Conservation (phyloP, 2,113 vertebrate species). For the Carlito syrichta region DNA sequence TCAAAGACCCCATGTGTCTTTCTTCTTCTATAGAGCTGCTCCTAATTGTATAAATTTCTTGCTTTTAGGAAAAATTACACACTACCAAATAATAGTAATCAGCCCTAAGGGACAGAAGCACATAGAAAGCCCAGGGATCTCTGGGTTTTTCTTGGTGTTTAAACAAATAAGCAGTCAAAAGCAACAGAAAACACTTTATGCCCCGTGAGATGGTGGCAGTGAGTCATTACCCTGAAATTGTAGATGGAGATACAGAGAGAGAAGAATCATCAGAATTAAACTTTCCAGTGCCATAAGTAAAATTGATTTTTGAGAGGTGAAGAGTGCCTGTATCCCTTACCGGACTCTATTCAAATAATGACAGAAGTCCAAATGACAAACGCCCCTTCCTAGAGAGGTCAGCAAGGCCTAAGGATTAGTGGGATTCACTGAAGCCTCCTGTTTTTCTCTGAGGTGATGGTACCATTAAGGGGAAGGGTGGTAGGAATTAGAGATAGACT, state of each 20-base stretch:
- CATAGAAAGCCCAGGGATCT: background rate
- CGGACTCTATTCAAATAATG: background rate
- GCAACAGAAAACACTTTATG: background rate
- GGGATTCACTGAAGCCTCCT: background rate
- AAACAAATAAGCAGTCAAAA: background rate
- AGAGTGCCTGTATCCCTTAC: accelerated
- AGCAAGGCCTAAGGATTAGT: background rate
- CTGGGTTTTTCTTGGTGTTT: background rate
- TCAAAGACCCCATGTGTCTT: background rate
- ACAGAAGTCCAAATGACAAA: background rate
- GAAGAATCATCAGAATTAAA: background rate
- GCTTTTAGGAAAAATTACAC: background rate
- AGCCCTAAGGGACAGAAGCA: background rate
- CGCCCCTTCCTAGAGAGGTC: background rate
- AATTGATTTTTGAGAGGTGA: background rate
- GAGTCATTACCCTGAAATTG: background rate
- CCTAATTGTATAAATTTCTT: background rate
- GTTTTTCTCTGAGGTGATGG: background rate
- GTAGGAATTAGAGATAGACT: background rate
- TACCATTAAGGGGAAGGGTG: background rate
- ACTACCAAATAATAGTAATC: background rate
- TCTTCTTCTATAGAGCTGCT: background rate
- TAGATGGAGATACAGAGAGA: background rate
- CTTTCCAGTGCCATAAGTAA: background rate
- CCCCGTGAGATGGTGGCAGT: background rate